Conservation (phyloP, 2,797 vertebrate species). For the Siniperca scherzeri region DNA sequence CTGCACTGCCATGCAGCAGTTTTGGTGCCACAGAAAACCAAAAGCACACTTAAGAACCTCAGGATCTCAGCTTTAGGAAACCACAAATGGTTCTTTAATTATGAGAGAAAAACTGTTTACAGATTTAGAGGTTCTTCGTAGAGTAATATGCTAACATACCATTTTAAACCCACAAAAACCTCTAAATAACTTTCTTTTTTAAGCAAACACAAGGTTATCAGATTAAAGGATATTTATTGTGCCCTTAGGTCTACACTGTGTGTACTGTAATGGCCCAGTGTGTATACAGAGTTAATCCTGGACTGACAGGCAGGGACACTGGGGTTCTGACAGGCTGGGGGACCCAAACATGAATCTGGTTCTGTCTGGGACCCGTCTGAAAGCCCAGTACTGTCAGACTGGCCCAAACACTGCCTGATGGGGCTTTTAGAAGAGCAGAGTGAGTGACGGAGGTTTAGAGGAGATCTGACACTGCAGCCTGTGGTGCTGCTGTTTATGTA, state of each 20-base stretch:
- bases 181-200: constrained; percentile 53
- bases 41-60: constrained; percentile 51
- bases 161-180: constrained; percentile 51
- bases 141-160: constrained; percentile 30
- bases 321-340: constrained; percentile 53
- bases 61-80: constrained; percentile 40
- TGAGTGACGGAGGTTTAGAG: constrained; percentile 81
- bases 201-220: constrained; percentile 68
- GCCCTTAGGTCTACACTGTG: constrained; percentile 41
- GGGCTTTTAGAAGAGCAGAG: constrained; percentile 78
- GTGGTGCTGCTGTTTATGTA: constrained; percentile 82
- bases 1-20: constrained; percentile 3
- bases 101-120: constrained; percentile 42
- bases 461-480: constrained; percentile 80
- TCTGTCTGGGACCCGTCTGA: constrained; percentile 76
- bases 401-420: constrained; percentile 76
- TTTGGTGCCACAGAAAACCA: constrained; percentile 35
- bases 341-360: constrained; percentile 69
- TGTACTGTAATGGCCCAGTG: constrained; percentile 65
- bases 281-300: constrained; percentile 75
- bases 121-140: constrained; percentile 38
- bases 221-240: constrained; percentile 71
- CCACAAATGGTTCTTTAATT: constrained; percentile 49
- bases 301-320: constrained; percentile 63
- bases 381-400: constrained; percentile 71